Conservation (phyloP, 2,797 vertebrate genomes). For the Crypturellus tataupa region DNA sequence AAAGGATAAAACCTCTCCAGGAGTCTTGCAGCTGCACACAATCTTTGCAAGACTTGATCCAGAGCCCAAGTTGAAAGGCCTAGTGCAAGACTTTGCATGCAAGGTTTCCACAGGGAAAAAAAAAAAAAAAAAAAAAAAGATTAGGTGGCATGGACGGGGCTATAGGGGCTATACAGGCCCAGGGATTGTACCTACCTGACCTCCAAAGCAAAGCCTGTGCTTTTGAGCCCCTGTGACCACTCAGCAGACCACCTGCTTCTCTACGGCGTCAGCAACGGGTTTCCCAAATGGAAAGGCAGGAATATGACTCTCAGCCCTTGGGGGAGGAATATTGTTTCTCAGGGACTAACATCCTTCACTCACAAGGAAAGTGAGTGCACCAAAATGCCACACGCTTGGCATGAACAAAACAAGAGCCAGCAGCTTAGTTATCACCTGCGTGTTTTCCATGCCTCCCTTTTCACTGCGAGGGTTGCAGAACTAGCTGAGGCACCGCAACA, state of each 20-base stretch:
- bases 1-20: conserved; percentile 22
- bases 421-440: background rate
- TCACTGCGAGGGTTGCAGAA: background rate
- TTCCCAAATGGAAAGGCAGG: background rate
- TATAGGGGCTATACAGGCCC: background rate
- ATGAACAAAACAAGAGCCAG: background rate
- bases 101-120: background rate
- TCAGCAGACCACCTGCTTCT: background rate
- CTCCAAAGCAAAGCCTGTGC: background rate
- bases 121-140: background rate
- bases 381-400: background rate
- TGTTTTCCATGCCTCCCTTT: background rate
- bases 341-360: background rate
- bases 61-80: background rate
- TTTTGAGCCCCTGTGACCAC: rapidly evolving
- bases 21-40: conserved; percentile 47
- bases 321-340: background rate
- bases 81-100: conserved; percentile 20
- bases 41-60: conserved; percentile 43
- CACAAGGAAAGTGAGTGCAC: background rate
- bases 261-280: background rate
- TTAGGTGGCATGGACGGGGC: background rate
- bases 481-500: background rate
- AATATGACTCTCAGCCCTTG: background rate
- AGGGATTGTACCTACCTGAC: background rate